Evolutionary conservation across 2,797 vertebrate genomes (phyloP).

Genomic region (Phalanger gymnotis): DNA sequence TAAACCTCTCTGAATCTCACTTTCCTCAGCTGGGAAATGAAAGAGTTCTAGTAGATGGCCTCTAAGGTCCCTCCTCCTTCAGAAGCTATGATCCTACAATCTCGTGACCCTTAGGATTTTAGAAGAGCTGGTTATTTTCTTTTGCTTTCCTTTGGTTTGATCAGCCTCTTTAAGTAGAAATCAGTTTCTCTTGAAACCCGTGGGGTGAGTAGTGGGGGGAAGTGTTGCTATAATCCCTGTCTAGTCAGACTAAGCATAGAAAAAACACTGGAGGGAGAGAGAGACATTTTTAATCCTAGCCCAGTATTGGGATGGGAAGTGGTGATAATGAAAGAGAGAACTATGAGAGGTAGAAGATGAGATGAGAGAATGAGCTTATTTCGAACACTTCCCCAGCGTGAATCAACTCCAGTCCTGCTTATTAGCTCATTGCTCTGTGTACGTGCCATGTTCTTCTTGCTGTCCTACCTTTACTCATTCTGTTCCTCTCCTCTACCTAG

Average conservation of each 20-base stretch:
- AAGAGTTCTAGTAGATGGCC: background rate
- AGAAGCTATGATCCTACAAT: background rate
- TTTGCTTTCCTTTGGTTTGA: no score
- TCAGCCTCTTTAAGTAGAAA: background rate
- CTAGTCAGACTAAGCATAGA: background rate
- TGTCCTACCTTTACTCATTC: background rate
- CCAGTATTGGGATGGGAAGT: background rate
- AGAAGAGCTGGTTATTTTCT: background rate
- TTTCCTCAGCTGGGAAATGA: background rate
- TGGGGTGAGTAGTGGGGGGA: no score
- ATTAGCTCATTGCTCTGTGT: background rate
- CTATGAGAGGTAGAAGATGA: background rate
- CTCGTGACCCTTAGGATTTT: background rate
- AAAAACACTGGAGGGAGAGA: background rate
- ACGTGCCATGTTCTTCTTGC: background rate
- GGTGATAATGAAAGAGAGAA: background rate
- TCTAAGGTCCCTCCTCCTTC: background rate
- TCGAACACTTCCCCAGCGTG: background rate
- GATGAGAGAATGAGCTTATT: background rate
- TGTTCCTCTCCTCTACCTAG: rapidly evolving
- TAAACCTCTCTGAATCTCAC: background rate
- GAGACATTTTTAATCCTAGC: background rate
- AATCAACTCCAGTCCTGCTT: background rate
- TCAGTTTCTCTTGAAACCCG: background rate
- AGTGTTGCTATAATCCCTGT: background rate